Evolutionary conservation across 2,797 vertebrate genomes (phyloP), one percentile per base, ranked within the genome.

Genomic region (Cyclopterus lumpus): DNA sequence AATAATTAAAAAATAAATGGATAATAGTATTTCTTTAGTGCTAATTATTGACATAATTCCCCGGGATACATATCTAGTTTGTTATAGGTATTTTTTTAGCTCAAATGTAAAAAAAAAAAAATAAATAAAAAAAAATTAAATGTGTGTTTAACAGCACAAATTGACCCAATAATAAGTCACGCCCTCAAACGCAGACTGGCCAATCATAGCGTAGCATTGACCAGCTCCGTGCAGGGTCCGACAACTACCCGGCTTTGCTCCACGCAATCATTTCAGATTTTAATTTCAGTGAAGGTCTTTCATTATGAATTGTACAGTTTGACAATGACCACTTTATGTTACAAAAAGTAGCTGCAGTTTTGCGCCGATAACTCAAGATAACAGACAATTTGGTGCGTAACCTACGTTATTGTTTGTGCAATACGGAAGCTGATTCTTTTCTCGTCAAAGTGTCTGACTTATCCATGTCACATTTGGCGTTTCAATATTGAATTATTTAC

Each of bases 401-500:
- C n/a, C 3, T 20, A 40, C 22, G n/a, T 49, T 34, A n/a, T 3
- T 36, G 4, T 26, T 18, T 15, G 10, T 26, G 8, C 6, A 48
- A 36, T 42, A 24, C 70, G 20, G 14, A 48, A 18, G 18, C 4
- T 6, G 6, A 75, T 46, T 28, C 0, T 53, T 64, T 18, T 67
- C 11, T 61, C 61, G 26, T 38, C 16, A 36, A 70, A 66, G 1
- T 22, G 57, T 46, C 16, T 22, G 36, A 62, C 57, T 36, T 30
- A 62, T 44, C 11, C 32, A 4, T 30, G 54, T 81, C 49, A 36
- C 9, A 22, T 55, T 51, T 60, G n/a, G 46, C 70, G 11, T 73
- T 70, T 76, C 44, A 63, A 60, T 64, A 18, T 55, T 30, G 59
- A 77, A 63, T 74, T 81, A 69, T n/a, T n/a, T n/a, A n/a, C n/a